A percentile compares a stretch with the other conserved stretches of the same genome.
phyloP scores from a whole-genome alignment of 1,140 invertebrate genomes.

The Acromyrmex heyeri region DNA sequence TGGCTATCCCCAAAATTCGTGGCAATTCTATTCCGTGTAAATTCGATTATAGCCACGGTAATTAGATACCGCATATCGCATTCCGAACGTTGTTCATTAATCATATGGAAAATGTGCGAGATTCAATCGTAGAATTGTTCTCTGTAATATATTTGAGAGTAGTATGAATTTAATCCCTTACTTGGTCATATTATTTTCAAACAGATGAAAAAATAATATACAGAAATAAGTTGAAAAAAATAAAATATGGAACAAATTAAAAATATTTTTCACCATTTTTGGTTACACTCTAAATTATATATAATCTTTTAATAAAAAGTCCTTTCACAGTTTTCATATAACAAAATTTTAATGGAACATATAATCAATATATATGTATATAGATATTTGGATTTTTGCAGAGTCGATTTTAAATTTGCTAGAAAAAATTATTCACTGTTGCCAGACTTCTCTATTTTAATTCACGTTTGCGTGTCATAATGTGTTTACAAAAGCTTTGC shows the following conservation, averaged over 20 bases:
- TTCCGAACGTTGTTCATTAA: conserved; percentile 51
- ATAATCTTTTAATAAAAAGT: background rate
- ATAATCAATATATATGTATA: background rate
- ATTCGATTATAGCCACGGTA: conserved; percentile 46
- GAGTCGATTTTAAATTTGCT: background rate
- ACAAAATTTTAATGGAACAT: conserved; percentile 11
- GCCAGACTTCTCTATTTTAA: background rate
- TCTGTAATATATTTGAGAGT: background rate
- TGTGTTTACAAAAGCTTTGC: conserved; percentile 7
- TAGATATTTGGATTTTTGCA: background rate
- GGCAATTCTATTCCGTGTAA: conserved; percentile 32
- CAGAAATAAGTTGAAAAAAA: background rate
- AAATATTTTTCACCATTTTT: conserved; percentile 26
- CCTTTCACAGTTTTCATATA: background rate
- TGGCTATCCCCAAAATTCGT: conserved; percentile 13
- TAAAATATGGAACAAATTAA: background rate
- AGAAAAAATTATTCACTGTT: background rate
- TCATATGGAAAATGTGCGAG: conserved; percentile 21
- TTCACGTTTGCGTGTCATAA: background rate
- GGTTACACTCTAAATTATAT: background rate
- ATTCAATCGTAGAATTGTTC: conserved; percentile 27
- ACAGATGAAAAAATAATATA: background rate
- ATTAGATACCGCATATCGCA: conserved; percentile 55
- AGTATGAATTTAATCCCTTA: background rate
- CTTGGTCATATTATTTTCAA: background rate